A percentile compares a stretch with the other conserved stretches of the same genome.
phyloP scores from a whole-genome alignment of 2,113 vertebrate genomes.

The Bolborhynchus lineola region DNA sequence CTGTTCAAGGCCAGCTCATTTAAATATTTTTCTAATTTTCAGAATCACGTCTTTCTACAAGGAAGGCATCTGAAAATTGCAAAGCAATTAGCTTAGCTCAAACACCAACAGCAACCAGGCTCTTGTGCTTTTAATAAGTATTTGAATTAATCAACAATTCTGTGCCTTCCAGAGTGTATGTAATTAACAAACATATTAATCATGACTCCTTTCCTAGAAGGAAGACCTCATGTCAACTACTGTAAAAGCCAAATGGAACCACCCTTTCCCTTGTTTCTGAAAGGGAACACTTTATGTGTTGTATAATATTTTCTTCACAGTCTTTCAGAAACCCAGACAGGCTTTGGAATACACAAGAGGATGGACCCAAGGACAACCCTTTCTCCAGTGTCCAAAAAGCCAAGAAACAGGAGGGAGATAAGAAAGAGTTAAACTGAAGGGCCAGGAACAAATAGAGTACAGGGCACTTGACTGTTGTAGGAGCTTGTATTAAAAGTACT shows the following conservation, averaged over 20 bases:
- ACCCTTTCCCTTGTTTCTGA: background rate
- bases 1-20: background rate
- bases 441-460: background rate
- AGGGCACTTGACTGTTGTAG: background rate
- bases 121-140: background rate
- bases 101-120: background rate
- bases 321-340: background rate
- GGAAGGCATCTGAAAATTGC: background rate
- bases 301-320: background rate
- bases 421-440: background rate
- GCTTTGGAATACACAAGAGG: background rate
- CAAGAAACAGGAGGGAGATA: background rate
- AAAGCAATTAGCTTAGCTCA: background rate
- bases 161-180: background rate
- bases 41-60: background rate
- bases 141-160: conserved; percentile 5
- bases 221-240: background rate
- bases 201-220: background rate
- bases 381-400: background rate
- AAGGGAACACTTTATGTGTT: background rate
- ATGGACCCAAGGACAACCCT: background rate
- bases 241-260: background rate
- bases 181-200: background rate
- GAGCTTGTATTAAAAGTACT: background rate
- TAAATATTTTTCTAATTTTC: conserved; percentile 7